Evolutionary conservation across 1,140 invertebrate genomes (phyloP).

Genomic region (Nasonia vitripennis): DNA sequence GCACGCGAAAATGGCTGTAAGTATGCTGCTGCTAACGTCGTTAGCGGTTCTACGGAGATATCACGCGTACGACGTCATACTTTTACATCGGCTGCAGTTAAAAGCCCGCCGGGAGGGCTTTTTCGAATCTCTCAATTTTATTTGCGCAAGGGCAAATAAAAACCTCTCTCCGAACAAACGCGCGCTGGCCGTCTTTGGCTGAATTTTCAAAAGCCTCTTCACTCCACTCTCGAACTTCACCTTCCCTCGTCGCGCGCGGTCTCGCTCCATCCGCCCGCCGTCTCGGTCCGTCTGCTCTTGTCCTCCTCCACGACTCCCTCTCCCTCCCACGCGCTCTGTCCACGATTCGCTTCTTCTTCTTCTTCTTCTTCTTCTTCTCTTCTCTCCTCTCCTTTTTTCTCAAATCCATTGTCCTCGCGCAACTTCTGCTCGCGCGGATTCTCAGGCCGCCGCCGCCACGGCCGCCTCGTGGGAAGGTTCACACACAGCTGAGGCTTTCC

Average conservation of each 20-base stretch:
- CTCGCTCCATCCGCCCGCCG: slow-evolving; percentile 42
- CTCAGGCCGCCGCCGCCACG: slow-evolving; percentile 55
- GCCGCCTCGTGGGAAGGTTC: slow-evolving; percentile 72
- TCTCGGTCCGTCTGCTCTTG: slow-evolving; percentile 53
- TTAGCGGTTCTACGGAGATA: background rate
- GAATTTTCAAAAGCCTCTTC: background rate
- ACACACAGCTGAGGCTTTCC: slow-evolving; percentile 60
- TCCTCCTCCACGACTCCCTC: background rate
- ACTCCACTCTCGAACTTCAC: slow-evolving; percentile 46
- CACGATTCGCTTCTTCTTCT: slow-evolving; percentile 63
- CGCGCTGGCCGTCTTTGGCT: background rate
- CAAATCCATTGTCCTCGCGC: slow-evolving; percentile 69
- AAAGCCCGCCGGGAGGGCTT: background rate
- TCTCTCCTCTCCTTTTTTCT: background rate
- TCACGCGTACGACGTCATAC: background rate
- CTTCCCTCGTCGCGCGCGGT: slow-evolving; percentile 48
- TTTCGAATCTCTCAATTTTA: background rate
- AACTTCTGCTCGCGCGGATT: slow-evolving; percentile 10
- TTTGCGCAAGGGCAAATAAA: background rate
- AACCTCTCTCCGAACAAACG: background rate
- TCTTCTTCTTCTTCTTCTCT: slow-evolving; percentile 28
- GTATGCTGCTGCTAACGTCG: background rate
- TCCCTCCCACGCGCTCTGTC: background rate
- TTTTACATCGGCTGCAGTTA: background rate
- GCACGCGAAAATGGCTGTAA: background rate